Conservation (phyloP, 2,888 invertebrate genomes). For the Phragmatobia fuliginosa region DNA sequence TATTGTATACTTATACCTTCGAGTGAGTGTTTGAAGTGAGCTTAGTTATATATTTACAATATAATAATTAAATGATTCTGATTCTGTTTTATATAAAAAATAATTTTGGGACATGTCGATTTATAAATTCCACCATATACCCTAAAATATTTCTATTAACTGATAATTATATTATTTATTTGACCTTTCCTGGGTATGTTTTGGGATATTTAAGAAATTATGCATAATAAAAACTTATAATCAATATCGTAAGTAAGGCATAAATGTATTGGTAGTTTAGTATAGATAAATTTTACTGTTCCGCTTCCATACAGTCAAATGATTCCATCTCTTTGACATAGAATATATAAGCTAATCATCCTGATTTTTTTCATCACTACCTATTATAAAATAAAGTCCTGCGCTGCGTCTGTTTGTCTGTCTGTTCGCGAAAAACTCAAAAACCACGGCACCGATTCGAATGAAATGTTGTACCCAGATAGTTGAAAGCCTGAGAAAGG, state of each 20-base stretch:
- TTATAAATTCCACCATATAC: too few relatives aligned
- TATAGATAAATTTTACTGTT: not conserved
- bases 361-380: not conserved
- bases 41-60: not conserved
- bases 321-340: not conserved
- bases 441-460: too few relatives aligned
- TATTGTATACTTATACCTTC: not conserved
- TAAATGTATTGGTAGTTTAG: slow-evolving; percentile 9
- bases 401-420: too few relatives aligned
- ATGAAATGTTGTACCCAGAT: too few relatives aligned
- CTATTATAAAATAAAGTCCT: too few relatives aligned
- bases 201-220: not conserved
- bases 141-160: not conserved
- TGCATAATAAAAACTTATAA: slow-evolving; percentile 9
- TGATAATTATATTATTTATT: not conserved
- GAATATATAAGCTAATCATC: not conserved
- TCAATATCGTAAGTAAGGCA: slow-evolving; percentile 9
- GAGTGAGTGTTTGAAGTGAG: not conserved
- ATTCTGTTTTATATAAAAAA: too few relatives aligned
- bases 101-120: too few relatives aligned
- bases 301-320: not conserved
- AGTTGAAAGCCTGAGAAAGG: too few relatives aligned
- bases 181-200: not conserved
- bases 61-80: not conserved
- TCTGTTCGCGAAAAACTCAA: too few relatives aligned